Evolutionary conservation across 2,113 vertebrate species (phyloP).

Genomic region (Gila orcuttii): DNA sequence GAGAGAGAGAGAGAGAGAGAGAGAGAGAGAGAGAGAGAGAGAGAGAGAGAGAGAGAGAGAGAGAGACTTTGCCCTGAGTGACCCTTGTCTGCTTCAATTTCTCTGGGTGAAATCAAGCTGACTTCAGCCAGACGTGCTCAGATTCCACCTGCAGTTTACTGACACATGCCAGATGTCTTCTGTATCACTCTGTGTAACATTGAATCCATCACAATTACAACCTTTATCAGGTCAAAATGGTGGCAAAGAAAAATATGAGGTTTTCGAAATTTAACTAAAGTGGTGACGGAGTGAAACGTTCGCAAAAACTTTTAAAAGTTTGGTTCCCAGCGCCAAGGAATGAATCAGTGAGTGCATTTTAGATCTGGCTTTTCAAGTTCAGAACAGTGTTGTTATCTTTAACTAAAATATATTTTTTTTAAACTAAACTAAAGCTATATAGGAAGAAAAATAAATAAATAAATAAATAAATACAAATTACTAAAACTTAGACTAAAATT

Average conservation of each 20-base stretch:
- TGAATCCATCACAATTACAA: background rate
- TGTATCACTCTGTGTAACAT: background rate
- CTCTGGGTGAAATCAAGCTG: constrained; percentile 35
- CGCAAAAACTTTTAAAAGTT: background rate
- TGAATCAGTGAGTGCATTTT: background rate
- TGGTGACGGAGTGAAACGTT: background rate
- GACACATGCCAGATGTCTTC: constrained; percentile 42
- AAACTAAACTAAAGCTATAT: background rate
- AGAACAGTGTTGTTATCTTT: background rate
- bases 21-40: background rate
- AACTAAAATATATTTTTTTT: background rate
- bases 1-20: background rate
- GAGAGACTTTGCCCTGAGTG: background rate
- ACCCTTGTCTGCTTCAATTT: constrained; percentile 19
- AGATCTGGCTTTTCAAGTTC: background rate
- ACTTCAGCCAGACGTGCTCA: constrained; percentile 39
- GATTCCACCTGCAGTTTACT: constrained; percentile 44
- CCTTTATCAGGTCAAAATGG: background rate
- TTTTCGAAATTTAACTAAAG: background rate
- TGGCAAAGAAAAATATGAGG: background rate
- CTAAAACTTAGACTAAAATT: background rate
- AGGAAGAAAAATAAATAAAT: background rate
- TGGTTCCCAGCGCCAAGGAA: background rate
- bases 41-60: background rate
- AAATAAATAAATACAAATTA: background rate